phyloP scores from a whole-genome alignment of 2,113 vertebrate genomes.

The Oxyura jamaicensis region DNA sequence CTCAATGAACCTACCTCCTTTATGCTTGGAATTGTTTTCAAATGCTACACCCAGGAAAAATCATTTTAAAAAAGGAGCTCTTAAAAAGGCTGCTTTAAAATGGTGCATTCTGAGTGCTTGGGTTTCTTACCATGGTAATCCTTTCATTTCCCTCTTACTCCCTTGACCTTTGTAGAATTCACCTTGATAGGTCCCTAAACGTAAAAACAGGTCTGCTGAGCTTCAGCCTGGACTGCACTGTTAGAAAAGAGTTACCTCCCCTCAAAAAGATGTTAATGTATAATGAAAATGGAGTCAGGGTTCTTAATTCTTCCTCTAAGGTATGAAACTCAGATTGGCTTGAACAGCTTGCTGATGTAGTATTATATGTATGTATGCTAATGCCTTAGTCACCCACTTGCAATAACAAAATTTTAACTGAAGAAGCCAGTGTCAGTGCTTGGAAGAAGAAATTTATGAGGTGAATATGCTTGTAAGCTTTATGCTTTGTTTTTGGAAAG shows the following conservation, averaged over 20 bases:
- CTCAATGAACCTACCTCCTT: not conserved
- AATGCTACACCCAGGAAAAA: not conserved
- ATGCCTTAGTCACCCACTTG: not conserved
- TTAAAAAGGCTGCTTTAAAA: not conserved
- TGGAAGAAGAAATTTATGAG: not conserved
- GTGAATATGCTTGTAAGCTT: not conserved
- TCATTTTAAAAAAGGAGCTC: not conserved
- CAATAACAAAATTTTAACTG: not conserved
- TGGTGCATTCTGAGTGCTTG: not conserved
- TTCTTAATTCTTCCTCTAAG: not conserved
- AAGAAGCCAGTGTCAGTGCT: not conserved
- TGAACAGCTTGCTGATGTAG: not conserved
- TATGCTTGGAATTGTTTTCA: not conserved
- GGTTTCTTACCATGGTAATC: not conserved
- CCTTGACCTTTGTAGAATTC: not conserved
- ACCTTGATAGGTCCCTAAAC: not conserved
- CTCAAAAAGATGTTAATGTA: not conserved
- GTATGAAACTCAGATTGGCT: not conserved
- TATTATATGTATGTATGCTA: not conserved
- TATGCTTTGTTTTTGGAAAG: not conserved
- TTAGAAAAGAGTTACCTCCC: not conserved
- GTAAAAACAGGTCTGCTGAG: not conserved
- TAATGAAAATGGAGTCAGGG: not conserved
- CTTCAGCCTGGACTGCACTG: not conserved
- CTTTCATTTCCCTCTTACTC: not conserved